Evolutionary conservation across 2,113 vertebrate genomes (phyloP).

Genomic region (Heterotis niloticus): DNA sequence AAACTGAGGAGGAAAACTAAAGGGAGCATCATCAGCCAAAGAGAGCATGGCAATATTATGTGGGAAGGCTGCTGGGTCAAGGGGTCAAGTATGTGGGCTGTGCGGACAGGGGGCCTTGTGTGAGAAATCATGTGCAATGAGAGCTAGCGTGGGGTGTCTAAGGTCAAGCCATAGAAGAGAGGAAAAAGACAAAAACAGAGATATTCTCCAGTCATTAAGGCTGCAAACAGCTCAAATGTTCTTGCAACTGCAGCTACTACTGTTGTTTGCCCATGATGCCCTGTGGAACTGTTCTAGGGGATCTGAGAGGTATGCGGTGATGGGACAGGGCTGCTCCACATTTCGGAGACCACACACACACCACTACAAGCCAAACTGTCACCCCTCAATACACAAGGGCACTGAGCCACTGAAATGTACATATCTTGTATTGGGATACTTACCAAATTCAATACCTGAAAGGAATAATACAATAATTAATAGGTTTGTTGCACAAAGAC

Average conservation of each 20-base stretch:
- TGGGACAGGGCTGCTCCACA: neutral
- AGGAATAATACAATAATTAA: conserved; percentile 48
- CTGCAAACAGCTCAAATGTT: neutral
- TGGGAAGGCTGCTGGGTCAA: neutral
- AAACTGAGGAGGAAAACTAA: neutral
- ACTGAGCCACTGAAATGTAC: neutral
- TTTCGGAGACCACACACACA: no score
- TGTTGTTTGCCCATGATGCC: neutral
- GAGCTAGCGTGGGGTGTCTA: no score
- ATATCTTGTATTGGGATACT: conserved; percentile 45
- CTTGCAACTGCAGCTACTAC: neutral
- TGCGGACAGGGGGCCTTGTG: neutral
- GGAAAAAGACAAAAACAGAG: neutral
- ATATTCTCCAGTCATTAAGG: neutral
- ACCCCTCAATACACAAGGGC: no score
- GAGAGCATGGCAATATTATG: neutral
- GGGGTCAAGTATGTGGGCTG: neutral
- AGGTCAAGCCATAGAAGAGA: no score
- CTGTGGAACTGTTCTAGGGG: neutral
- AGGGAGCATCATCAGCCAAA: neutral
- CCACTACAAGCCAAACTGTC: neutral
- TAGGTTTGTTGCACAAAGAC: conserved; percentile 39
- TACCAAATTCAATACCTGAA: conserved; percentile 43
- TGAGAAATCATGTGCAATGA: no score
- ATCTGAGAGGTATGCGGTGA: conserved; percentile 32